Evolutionary conservation across 2,797 vertebrate species (phyloP), one percentile per base, ranked within the genome.

Genomic region (Paratrypauchen microcephalus): DNA sequence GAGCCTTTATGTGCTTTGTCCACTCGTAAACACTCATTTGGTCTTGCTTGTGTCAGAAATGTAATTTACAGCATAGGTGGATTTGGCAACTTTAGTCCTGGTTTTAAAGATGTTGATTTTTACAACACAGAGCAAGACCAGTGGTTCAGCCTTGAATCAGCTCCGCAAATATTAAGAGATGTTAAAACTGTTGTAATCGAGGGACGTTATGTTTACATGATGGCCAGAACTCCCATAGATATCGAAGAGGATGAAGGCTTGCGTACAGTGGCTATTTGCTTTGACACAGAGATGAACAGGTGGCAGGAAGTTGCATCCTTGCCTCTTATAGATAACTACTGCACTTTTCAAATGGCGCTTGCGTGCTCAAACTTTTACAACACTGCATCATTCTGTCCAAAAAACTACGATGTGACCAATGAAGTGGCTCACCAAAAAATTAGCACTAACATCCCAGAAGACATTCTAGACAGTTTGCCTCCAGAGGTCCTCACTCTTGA

Each of bases 61-160:
- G 90, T 93, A 39, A 85, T 97, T 24, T 97, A 97, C 76, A 94
- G 95, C 77, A 96, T 97, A 0, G 96, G 96, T 0, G 96, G 96
- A 1, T 96, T 97, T 0, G 96, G 95, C 65, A 96, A 97, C 87
- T 97, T 97, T 85, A 97, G 95, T 68, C 94, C 96, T 0, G 96
- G 96, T 72, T 97, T 97, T 83, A 97, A 95, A 84, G 96, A 97
- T 1, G 95, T 97, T 62, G 93, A 94, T 0, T 81, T 96, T 55
- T 97, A 96, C 45, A 92, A 95, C 36, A 94, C 95, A 0, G 95
- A 96, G 77, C 92, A 92, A 68, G 96, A 96, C 74, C 94, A 94
- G 52, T 97, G 96, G 96, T 90, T 92, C 76, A 96, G 92, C 74
- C 85, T 97, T 68, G 95, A 97, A 76, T 95, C 95, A 0, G 96